phyloP scores from a whole-genome alignment of 2,113 vertebrate species.

The Setophaga kirtlandii region DNA sequence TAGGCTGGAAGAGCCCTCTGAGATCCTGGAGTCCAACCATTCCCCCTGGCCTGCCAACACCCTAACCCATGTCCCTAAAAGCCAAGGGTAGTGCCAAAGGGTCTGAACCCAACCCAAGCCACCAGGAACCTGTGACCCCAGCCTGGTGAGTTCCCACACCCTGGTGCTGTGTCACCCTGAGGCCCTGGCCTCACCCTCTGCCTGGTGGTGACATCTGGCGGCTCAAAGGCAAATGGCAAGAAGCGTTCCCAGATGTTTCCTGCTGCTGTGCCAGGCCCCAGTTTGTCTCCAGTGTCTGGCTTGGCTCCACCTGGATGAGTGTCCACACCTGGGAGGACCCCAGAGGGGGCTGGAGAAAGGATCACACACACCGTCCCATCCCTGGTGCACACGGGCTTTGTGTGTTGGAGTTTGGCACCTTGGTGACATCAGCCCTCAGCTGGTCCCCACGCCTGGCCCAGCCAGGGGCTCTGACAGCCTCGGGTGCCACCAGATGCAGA shows the following conservation, averaged over 20 bases:
- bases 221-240: background rate
- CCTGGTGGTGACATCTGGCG: background rate
- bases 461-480: background rate
- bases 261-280: background rate
- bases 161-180: background rate
- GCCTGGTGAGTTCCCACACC: fast-evolving
- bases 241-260: background rate
- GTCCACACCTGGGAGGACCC: background rate
- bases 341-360: background rate
- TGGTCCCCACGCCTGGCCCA: background rate
- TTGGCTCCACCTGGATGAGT: background rate
- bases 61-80: background rate
- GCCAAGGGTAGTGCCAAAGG: background rate
- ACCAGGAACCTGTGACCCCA: background rate
- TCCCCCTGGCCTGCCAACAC: background rate
- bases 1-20: background rate
- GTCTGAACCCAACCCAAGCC: background rate
- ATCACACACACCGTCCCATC: fast-evolving
- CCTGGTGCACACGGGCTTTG: background rate
- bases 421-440: background rate
- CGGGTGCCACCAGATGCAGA: background rate
- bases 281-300: background rate
- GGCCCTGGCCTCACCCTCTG: background rate
- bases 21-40: no score
- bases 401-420: background rate